These are phyloP conservation scores for Rhabdornis inornatus DNA, from an alignment of 2,113 vertebrate species.

Conservation along the genomic window DNA sequence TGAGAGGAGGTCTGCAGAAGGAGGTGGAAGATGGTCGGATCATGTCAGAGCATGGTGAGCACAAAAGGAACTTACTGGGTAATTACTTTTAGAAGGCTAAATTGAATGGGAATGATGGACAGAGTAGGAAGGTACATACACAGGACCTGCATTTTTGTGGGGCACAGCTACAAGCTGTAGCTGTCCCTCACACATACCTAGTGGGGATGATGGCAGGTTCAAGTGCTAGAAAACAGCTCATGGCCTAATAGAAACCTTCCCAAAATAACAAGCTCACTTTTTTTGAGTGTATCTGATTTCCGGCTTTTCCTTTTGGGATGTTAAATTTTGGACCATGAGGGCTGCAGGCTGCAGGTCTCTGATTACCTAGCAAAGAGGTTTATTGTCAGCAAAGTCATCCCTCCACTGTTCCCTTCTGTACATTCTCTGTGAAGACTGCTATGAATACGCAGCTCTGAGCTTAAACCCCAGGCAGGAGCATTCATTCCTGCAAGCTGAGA, in stretches of 20 bases:
- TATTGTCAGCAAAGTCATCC: not conserved
- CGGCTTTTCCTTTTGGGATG: not conserved
- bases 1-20: not conserved
- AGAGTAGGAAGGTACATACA: not conserved
- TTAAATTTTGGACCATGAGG: not conserved
- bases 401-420: not conserved
- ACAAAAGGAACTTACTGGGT: not conserved
- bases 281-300: not conserved
- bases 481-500: not conserved
- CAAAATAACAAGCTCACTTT: not conserved
- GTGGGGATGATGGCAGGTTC: not conserved
- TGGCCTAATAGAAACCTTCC: not conserved
- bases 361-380: not conserved
- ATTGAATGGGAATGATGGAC: not conserved
- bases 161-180: not conserved
- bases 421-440: not conserved
- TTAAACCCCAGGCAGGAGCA: not conserved
- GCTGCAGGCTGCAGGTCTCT: not conserved
- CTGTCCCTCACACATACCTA: not conserved
- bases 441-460: rapidly evolving
- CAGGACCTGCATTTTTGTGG: not conserved
- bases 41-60: not conserved
- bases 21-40: not conserved
- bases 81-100: not conserved
- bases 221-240: not conserved